phyloP scores from a whole-genome alignment of 2,797 vertebrate genomes.

The Chiloscyllium punctatum region DNA sequence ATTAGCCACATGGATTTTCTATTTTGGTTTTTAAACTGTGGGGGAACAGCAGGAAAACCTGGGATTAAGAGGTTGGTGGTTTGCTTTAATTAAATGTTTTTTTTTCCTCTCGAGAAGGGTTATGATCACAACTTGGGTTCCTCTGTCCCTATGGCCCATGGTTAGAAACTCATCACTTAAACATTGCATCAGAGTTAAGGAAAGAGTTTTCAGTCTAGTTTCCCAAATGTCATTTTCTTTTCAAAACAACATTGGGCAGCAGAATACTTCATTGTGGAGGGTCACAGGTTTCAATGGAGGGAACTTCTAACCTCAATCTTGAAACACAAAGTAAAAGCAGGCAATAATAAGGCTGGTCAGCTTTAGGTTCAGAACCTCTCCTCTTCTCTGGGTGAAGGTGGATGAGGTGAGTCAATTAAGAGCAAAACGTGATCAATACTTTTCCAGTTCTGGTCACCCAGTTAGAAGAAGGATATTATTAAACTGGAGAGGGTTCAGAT shows the following conservation, averaged over 20 bases:
- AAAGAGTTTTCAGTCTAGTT: neutral
- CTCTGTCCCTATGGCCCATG: neutral
- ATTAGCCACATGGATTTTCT: neutral
- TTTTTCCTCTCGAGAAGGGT: neutral
- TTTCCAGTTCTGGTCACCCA: no score
- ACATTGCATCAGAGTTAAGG: neutral
- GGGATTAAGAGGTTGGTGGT: constrained; percentile 13
- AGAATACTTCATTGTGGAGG: neutral
- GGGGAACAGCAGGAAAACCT: neutral
- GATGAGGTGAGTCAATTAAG: neutral
- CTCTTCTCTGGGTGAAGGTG: neutral
- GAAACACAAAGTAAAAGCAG: neutral
- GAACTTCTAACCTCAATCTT: neutral
- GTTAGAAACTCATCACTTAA: constrained; percentile 6
- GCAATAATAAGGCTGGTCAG: neutral
- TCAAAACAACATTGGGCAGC: neutral
- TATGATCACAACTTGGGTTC: neutral
- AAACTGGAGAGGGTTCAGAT: no score
- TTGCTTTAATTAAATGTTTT: constrained; percentile 31
- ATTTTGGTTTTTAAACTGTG: neutral
- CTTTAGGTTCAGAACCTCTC: neutral
- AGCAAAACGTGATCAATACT: neutral
- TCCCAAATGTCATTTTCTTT: neutral
- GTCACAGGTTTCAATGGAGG: neutral
- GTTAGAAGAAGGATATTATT: no score